Evolutionary conservation across 2,888 invertebrate genomes (phyloP), one percentile per base, ranked within the genome.

Genomic region (Galerucella calmariensis): DNA sequence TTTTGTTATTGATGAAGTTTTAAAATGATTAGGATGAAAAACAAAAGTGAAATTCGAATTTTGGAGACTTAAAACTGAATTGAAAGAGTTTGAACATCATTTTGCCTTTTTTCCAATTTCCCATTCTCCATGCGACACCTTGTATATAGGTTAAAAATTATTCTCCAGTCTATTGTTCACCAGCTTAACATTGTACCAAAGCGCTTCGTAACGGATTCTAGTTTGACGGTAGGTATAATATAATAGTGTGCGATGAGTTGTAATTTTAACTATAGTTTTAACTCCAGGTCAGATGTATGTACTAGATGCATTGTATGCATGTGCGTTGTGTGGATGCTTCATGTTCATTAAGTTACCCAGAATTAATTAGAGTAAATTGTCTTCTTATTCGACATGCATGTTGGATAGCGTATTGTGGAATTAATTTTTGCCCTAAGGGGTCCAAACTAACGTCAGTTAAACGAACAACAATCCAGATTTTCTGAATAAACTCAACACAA

Each of bases 361-460:
- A 63, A 63, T 70, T 63, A 63, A 70, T 70, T 70, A 70, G 63
- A 63, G 35, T 53, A 20, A 53, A 69, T 70, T 63, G 70, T 70
- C 62, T 63, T 63, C 14, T 63, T 70, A 63, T 63, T 70, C 35
- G 53, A 51, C 14, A 51, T 51, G 62, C 69, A 51, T 61, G 51
- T 63, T 59, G 27, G 27, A 59, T 27, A 14, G 59, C 10, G 24
- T 10, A 11, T 20, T 6, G 5, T 4, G 24, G 16, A 58, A 20
- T 58, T 24, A 27, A 58, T 27, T 27, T 27, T 27, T 27, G 27
- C 27, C 27, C 27, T 27, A 27, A 27, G 5, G 27, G 27, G 27
- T 27, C 27, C 27, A 27, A 27, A 27, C 27, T 27, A 5, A 27
- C 27, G 27, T 27, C 2, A 27, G 5, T 27, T 3, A 0, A 27